These are phyloP conservation scores for Melanotaenia nigrans DNA, from an alignment of 2,797 vertebrate species.

Conservation along the genomic window DNA sequence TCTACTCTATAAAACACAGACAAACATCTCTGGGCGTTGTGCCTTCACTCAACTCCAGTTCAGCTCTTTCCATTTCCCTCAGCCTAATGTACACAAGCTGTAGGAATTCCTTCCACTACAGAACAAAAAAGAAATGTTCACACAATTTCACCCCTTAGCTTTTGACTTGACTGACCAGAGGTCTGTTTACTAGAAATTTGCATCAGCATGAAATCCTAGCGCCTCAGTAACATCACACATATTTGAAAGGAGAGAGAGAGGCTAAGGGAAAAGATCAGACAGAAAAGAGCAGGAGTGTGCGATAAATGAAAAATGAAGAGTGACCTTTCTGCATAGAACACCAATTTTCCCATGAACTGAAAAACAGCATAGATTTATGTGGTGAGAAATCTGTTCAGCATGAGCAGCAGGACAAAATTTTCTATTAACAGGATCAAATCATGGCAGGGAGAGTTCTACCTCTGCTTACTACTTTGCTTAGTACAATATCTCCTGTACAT, in stretches of 20 bases:
- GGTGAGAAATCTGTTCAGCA: slow-evolving; percentile 53
- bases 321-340: slow-evolving; percentile 64
- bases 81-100: slow-evolving; percentile 54
- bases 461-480: slow-evolving; percentile 19
- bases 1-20: slow-evolving; percentile 20
- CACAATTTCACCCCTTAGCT: slow-evolving; percentile 42
- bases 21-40: slow-evolving; percentile 36
- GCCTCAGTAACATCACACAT: slow-evolving; percentile 42
- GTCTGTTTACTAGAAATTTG: slow-evolving; percentile 67
- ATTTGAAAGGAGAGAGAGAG: slow-evolving; percentile 41
- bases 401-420: slow-evolving; percentile 41
- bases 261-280: slow-evolving; percentile 12
- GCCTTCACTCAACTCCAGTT: slow-evolving; percentile 40
- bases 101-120: slow-evolving; percentile 46
- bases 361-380: slow-evolving; percentile 51
- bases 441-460: slow-evolving; percentile 14
- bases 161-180: slow-evolving; percentile 46
- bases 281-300: slow-evolving; percentile 14
- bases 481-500: slow-evolving; percentile 32
- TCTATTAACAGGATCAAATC: slow-evolving; percentile 23
- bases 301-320: slow-evolving; percentile 64
- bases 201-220: slow-evolving; percentile 55
- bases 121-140: slow-evolving; percentile 19
- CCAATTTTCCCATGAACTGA: slow-evolving; percentile 60
- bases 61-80: slow-evolving; percentile 39